These are phyloP conservation scores for Chalcis sispes DNA, from an alignment of 2,888 invertebrate genomes.

Conservation along the genomic window DNA sequence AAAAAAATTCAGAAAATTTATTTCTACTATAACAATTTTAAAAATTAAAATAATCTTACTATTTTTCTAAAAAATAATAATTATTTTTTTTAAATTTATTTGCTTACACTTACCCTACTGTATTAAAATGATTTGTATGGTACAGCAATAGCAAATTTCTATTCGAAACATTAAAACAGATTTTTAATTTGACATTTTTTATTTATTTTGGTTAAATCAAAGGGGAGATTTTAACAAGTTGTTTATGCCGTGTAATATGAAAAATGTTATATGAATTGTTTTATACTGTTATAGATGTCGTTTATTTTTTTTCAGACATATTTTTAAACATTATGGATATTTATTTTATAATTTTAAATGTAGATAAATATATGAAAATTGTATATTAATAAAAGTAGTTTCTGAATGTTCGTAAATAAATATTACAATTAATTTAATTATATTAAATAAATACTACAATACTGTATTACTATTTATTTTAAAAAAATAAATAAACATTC, in stretches of 20 bases:
- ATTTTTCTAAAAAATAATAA: conserved; percentile 44
- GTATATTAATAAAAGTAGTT: no score
- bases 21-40: conserved; percentile 14
- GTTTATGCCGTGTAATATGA: background rate
- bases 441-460: no score
- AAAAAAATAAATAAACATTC: no score
- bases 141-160: conserved; percentile 58
- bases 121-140: conserved; percentile 56
- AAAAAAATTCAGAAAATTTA: conserved; percentile 11
- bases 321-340: background rate
- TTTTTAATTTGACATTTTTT: conserved; percentile 55
- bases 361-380: background rate
- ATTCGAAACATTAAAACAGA: conserved; percentile 57
- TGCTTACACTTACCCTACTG: conserved; percentile 57
- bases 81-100: conserved; percentile 36
- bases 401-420: no score
- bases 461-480: no score
- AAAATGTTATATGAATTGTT: background rate
- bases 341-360: background rate
- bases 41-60: conserved; percentile 42
- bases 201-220: conserved; percentile 35
- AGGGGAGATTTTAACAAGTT: conserved; percentile 33
- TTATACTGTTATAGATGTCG: background rate
- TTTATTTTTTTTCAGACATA: background rate
- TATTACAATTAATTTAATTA: no score